These are phyloP conservation scores for Prosopocoilus inquinatus DNA, from an alignment of 2,888 invertebrate genomes.

Conservation along the genomic window DNA sequence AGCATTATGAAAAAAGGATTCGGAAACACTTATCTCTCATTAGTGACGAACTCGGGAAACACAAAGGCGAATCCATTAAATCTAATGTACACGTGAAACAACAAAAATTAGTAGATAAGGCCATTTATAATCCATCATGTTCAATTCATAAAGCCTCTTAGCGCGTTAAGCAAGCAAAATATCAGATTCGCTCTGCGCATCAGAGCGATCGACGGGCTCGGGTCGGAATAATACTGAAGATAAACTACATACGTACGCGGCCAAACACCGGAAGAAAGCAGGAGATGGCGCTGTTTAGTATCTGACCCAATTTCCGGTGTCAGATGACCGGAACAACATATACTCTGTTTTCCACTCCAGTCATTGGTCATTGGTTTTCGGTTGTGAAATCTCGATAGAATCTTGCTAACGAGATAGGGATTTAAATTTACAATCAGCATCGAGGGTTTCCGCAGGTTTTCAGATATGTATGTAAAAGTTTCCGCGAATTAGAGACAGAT, in stretches of 20 bases:
- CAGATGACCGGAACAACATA: slow-evolving; percentile 41
- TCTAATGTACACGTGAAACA: background rate
- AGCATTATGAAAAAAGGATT: background rate
- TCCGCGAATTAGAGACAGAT: too few species aligned
- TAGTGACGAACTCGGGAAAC: background rate
- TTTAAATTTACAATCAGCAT: too few species aligned
- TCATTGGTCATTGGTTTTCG: slow-evolving; percentile 36
- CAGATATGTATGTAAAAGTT: too few species aligned
- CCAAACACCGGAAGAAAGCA: slow-evolving; percentile 39
- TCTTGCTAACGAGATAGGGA: background rate
- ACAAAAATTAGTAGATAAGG: background rate
- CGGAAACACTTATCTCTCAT: background rate
- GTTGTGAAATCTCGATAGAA: background rate
- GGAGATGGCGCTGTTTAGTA: slow-evolving; percentile 46
- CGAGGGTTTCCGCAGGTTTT: too few species aligned
- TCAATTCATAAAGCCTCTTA: background rate
- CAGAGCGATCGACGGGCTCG: background rate
- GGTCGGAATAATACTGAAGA: slow-evolving; percentile 15
- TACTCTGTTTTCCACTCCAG: slow-evolving; percentile 39
- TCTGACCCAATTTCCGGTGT: slow-evolving; percentile 47
- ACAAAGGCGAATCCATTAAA: background rate
- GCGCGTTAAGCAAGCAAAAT: background rate
- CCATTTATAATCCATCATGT: slow-evolving; percentile 1
- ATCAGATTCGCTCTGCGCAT: background rate
- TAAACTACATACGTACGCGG: slow-evolving; percentile 34